These are phyloP conservation scores for Zophobas atratus DNA, from an alignment of 1,140 invertebrate genomes.

Conservation along the genomic window DNA sequence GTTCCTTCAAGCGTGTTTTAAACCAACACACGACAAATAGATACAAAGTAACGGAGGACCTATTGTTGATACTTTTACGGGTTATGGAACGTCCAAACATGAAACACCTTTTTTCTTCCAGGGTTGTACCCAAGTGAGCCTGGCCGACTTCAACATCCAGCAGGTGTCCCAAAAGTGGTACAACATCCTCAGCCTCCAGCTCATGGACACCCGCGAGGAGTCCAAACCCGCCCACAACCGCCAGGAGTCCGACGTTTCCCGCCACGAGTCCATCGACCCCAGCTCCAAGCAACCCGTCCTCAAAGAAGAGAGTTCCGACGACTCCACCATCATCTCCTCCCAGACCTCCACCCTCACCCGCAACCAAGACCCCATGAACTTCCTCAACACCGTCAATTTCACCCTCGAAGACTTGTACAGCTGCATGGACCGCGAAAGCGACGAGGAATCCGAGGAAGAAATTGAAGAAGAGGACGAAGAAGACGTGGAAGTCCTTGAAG, in stretches of 20 bases:
- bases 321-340: conserved; percentile 96
- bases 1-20: no score
- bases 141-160: conserved; percentile 93
- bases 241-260: conserved; percentile 63
- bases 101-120: conserved; percentile 68
- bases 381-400: conserved; percentile 73
- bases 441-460: conserved; percentile 74
- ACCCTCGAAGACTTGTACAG: conserved; percentile 75
- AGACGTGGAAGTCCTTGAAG: conserved; percentile 69
- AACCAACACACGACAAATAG: no score
- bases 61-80: no score
- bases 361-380: conserved; percentile 80
- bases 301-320: conserved; percentile 95
- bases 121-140: conserved; percentile 95
- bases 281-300: conserved; percentile 52
- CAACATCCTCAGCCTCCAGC: conserved; percentile 92
- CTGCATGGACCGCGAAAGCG: conserved; percentile 69
- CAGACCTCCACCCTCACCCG: conserved; percentile 96
- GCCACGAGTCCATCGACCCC: conserved; percentile 55
- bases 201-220: conserved; percentile 75
- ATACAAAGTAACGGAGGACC: no score
- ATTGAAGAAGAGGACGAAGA: conserved; percentile 74
- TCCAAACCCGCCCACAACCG: conserved; percentile 51
- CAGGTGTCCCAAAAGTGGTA: conserved; percentile 91
- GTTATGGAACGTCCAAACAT: no score